Evolutionary conservation across 2,797 vertebrate genomes (phyloP).

Genomic region (Furcifer pardalis): DNA sequence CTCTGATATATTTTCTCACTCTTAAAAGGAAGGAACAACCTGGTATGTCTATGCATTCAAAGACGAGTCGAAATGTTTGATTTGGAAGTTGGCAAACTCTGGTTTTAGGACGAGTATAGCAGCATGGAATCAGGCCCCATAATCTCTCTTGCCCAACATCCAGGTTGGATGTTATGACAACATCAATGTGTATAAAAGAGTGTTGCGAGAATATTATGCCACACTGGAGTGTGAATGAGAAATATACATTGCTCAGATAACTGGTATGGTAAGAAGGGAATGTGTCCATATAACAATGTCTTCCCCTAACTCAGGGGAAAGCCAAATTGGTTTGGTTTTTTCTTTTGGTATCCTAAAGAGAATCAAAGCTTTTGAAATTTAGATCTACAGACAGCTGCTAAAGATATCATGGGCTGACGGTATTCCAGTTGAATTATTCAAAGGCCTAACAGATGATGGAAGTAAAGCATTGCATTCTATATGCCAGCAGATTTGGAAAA

Average conservation of each 20-base stretch:
- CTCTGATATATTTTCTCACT: conserved; percentile 24
- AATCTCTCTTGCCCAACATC: not conserved
- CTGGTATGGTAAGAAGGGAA: not conserved
- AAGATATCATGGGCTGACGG: no score
- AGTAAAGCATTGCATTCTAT: no score
- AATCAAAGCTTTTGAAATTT: no score
- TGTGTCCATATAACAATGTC: no score
- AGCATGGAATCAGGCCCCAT: not conserved
- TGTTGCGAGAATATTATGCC: not conserved
- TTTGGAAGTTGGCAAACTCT: not conserved
- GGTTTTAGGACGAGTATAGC: not conserved
- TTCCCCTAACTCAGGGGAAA: not conserved
- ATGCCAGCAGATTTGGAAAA: no score
- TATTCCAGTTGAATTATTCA: no score
- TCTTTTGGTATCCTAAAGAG: no score
- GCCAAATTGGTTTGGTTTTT: no score
- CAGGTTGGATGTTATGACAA: not conserved
- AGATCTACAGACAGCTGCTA: no score
- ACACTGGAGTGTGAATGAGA: not conserved
- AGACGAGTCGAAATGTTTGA: not conserved
- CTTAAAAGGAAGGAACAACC: not conserved
- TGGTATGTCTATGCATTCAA: not conserved
- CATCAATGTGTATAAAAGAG: not conserved
- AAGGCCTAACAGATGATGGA: no score
- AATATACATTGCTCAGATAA: not conserved